Evolutionary conservation across 2,113 vertebrate genomes (phyloP).

Genomic region (Mionectes macconnelli): DNA sequence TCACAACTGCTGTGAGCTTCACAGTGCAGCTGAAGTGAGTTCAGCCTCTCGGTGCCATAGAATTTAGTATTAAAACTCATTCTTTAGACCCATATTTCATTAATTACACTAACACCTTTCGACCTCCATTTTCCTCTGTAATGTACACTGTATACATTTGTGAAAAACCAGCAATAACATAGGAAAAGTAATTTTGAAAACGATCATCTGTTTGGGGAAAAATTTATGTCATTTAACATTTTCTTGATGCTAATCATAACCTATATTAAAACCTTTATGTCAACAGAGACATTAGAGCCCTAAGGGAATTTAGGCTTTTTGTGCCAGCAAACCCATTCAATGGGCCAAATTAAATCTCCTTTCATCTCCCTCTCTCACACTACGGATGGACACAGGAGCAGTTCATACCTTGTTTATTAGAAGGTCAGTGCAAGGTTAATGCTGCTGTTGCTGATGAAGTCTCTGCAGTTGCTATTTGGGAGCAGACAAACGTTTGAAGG

Average conservation of each 20-base stretch:
- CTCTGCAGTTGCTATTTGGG: background rate
- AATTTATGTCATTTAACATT: background rate
- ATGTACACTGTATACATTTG: background rate
- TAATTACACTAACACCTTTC: background rate
- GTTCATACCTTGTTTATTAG: background rate
- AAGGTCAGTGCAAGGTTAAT: background rate
- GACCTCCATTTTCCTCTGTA: background rate
- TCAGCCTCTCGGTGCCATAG: background rate
- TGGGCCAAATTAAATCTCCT: background rate
- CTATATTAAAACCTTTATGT: background rate
- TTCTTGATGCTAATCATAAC: background rate
- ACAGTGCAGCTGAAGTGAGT: background rate
- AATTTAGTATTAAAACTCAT: background rate
- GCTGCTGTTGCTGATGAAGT: background rate
- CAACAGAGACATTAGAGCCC: background rate
- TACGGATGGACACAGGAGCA: background rate
- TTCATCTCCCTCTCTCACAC: background rate
- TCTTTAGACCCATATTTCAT: background rate
- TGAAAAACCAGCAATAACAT: background rate
- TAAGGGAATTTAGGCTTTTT: background rate
- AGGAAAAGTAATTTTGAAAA: background rate
- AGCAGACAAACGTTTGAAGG: background rate
- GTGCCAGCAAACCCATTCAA: background rate
- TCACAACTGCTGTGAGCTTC: background rate
- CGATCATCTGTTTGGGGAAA: background rate